These are phyloP conservation scores for Temnothorax rugatulus DNA, from an alignment of 2,888 invertebrate genomes.

Conservation along the genomic window DNA sequence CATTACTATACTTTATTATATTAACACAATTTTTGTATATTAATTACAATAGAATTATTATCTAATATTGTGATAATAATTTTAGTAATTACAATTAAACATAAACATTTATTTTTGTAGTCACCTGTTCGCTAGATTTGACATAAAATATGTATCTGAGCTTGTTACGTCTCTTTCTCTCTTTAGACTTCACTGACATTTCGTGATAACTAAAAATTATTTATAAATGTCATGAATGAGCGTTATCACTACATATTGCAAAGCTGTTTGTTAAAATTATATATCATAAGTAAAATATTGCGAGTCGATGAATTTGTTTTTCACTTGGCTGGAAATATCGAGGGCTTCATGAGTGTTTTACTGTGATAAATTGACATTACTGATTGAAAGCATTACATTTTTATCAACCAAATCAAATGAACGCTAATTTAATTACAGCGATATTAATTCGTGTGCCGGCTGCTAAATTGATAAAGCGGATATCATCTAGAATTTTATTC, in stretches of 20 bases:
- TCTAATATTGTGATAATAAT: conserved; percentile 1
- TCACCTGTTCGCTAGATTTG: neutral
- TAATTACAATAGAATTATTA: neutral
- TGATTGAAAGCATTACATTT: conserved; percentile 58
- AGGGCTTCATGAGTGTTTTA: conserved; percentile 29
- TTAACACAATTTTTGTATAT: neutral
- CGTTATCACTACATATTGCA: conserved; percentile 40
- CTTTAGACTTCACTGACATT: conserved; percentile 15
- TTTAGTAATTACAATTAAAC: conserved; percentile 1
- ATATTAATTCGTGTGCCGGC: conserved; percentile 53
- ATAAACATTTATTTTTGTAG: conserved; percentile 10
- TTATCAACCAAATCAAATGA: conserved; percentile 51
- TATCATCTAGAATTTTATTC: conserved; percentile 28
- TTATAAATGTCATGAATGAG: conserved; percentile 40
- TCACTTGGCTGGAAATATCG: conserved; percentile 42
- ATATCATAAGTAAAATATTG: conserved; percentile 67
- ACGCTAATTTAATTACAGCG: conserved; percentile 60
- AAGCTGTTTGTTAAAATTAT: conserved; percentile 45
- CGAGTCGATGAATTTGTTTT: conserved; percentile 48
- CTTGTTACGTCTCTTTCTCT: neutral
- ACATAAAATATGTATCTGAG: conserved; percentile 1
- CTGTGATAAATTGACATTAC: conserved; percentile 51
- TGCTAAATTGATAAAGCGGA: conserved; percentile 37
- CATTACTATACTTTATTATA: neutral
- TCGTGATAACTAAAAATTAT: conserved; percentile 48